Conservation (phyloP, 2,888 invertebrate genomes). For the Melieria crassipennis region DNA sequence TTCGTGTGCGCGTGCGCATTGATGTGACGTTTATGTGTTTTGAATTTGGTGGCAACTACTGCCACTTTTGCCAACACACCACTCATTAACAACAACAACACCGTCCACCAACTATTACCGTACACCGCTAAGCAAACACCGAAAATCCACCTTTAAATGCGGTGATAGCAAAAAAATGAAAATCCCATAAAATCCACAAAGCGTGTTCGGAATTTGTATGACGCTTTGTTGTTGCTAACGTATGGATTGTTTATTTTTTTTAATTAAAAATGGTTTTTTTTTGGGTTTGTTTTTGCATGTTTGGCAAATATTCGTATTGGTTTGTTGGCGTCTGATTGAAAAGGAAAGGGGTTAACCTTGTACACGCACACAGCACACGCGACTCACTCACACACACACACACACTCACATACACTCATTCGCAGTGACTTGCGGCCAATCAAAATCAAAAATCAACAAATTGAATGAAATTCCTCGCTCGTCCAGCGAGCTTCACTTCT, state of each 20-base stretch:
- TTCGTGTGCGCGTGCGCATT: too few relatives aligned
- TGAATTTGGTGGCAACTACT: neutral
- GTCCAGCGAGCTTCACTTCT: too few relatives aligned
- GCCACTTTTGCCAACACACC: neutral
- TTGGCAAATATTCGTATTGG: neutral
- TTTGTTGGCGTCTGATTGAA: constrained; percentile 21
- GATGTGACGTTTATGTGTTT: neutral
- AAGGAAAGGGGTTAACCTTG: constrained; percentile 36
- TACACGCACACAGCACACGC: constrained; percentile 9
- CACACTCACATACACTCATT: neutral
- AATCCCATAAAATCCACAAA: neutral
- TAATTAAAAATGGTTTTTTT: neutral
- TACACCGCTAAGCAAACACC: neutral
- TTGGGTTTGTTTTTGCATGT: neutral
- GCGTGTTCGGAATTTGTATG: neutral
- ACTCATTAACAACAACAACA: too few relatives aligned
- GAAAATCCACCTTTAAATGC: neutral
- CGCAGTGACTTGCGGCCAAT: too few relatives aligned
- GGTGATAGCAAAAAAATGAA: too few relatives aligned
- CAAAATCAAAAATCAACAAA: too few relatives aligned
- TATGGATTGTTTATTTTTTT: neutral
- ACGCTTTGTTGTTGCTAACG: neutral
- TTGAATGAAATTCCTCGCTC: too few relatives aligned
- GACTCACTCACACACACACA: neutral
- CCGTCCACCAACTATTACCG: neutral